Conservation (phyloP, 1,140 invertebrate species). For the Drosophila nikananu region DNA sequence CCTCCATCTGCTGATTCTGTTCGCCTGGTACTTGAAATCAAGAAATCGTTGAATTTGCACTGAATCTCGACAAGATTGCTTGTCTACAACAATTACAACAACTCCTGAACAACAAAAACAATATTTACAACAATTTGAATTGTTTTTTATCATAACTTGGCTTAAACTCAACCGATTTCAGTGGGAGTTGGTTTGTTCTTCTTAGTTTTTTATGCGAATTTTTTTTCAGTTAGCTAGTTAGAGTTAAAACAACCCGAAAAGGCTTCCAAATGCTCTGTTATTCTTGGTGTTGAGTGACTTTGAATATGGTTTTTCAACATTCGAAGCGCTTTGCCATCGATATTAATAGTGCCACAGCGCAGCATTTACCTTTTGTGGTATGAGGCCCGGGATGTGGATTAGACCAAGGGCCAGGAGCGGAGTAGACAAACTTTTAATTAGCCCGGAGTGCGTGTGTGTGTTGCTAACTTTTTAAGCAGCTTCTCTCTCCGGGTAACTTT, state of each 20-base stretch:
- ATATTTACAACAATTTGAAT: too few species aligned
- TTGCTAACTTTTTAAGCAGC: background rate
- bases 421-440: conserved; percentile 21
- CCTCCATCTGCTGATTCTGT: too few species aligned
- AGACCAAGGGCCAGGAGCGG: background rate
- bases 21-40: too few species aligned
- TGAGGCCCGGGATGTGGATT: background rate
- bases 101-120: too few species aligned
- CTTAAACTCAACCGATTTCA: too few species aligned
- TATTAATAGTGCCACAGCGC: conserved; percentile 8
- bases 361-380: background rate
- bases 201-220: too few species aligned
- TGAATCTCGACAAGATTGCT: too few species aligned
- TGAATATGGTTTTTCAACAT: conserved; percentile 8
- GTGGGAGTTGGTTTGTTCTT: too few species aligned
- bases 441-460: background rate
- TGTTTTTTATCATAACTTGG: too few species aligned
- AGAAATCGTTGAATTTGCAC: too few species aligned
- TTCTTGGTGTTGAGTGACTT: conserved; percentile 16
- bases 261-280: background rate
- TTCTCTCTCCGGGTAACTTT: background rate
- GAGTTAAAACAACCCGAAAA: background rate
- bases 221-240: too few species aligned
- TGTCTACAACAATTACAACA: too few species aligned
- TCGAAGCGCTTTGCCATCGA: conserved; percentile 8